Conservation (phyloP, 1,140 invertebrate species). For the Asbolus verrucosus region DNA sequence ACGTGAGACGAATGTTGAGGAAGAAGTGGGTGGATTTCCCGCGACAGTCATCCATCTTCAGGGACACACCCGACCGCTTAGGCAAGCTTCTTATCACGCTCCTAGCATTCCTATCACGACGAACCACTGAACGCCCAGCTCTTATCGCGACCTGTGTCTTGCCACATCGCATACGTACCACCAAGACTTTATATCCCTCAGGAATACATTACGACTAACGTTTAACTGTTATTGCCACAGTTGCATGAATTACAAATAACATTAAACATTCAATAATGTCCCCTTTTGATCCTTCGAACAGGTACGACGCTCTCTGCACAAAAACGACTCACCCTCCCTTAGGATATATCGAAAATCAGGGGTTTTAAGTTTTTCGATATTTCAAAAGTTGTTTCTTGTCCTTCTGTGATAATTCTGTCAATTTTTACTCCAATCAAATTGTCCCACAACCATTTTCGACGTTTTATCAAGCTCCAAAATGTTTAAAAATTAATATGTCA, state of each 20-base stretch:
- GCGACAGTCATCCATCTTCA: slow-evolving; percentile 65
- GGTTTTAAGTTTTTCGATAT: too few species aligned
- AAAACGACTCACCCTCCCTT: too few species aligned
- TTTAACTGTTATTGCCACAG: slow-evolving; percentile 51
- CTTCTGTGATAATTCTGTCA: too few species aligned
- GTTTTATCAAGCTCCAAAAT: too few species aligned
- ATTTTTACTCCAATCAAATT: too few species aligned
- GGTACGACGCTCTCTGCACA: background rate
- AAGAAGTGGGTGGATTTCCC: slow-evolving; percentile 64
- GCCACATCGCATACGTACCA: slow-evolving; percentile 50
- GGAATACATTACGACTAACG: slow-evolving; percentile 56
- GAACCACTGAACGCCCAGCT: slow-evolving; percentile 56
- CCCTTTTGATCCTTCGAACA: slow-evolving; percentile 16
- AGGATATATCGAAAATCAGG: too few species aligned
- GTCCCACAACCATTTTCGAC: too few species aligned
- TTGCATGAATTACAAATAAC: slow-evolving; percentile 22
- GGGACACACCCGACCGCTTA: slow-evolving; percentile 64
- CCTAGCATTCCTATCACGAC: slow-evolving; percentile 65
- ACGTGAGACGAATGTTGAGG: slow-evolving; percentile 62
- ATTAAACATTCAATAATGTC: slow-evolving; percentile 24
- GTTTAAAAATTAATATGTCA: too few species aligned
- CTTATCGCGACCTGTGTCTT: slow-evolving; percentile 62
- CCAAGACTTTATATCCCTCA: slow-evolving; percentile 54
- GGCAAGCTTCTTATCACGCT: slow-evolving; percentile 60
- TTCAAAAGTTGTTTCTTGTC: too few species aligned